Evolutionary conservation across 2,113 vertebrate genomes (phyloP), one percentile per base, ranked within the genome.

Genomic region (Colistium nudipinnis): DNA sequence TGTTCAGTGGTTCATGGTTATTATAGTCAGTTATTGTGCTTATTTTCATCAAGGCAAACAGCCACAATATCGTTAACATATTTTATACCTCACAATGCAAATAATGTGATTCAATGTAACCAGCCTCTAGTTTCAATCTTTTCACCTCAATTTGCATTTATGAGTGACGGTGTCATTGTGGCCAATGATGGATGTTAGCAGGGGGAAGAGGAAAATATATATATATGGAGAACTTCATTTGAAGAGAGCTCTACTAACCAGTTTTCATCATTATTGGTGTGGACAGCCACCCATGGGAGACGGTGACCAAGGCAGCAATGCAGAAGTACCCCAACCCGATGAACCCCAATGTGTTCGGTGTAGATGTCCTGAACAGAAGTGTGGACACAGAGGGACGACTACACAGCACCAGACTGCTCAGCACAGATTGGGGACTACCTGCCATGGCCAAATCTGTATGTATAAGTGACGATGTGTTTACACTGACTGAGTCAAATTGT

Each of bases 271-370:
- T 17, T 45, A 10, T 54, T 10, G 2, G 2, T 51, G 11, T 49
- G 25, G 22, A 81, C 84, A 99, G 98, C 64, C 98, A 99, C 71
- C 97, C 97, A 0, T 99, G 98, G 98, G 97, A 99, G 81, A 99
- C 93, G 0, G 97, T 99, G 36, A 98, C 95, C 0, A 97, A 95
- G 1, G 98, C 98, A 1, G 98, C 98, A 0, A 99, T 99, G 98
- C 95, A 96, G 90, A 99, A 99, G 31, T 99, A 99, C 76, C 98
- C 98, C 1, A 99, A 99, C 51, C 98, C 98, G 4, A 98, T 99
- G 97, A 99, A 98, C 84, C 94, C 98, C 0, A 93, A 89, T 0
- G 97, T 99, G 84, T 95, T 97, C 19, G 98, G 98, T 0, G 97
- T 99, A 0, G 98, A 99, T 8, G 98, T 99, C 3, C 81, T 99